Evolutionary conservation across 2,797 vertebrate species (phyloP).

Genomic region (Acanthurus tractus): DNA sequence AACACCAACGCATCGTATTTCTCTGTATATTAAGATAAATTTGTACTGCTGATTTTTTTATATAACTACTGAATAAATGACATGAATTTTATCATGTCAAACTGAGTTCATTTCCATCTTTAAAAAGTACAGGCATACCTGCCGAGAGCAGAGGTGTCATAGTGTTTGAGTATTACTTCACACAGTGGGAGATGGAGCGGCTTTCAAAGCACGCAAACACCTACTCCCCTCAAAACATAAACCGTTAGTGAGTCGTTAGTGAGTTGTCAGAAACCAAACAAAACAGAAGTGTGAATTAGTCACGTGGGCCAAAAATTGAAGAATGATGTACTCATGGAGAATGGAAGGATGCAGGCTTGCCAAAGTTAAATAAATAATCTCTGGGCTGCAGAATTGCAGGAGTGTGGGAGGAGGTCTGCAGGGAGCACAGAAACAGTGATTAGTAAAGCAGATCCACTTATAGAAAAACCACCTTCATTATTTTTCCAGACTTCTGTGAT

Average conservation of each 20-base stretch:
- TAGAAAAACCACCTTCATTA: slow-evolving; percentile 64
- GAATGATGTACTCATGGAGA: slow-evolving; percentile 19
- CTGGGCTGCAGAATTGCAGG: slow-evolving; percentile 51
- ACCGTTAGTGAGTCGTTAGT: background rate
- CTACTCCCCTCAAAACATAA: slow-evolving; percentile 29
- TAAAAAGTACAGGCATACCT: slow-evolving; percentile 8
- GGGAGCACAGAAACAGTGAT: slow-evolving; percentile 71
- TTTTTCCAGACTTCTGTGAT: slow-evolving; percentile 49
- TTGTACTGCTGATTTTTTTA: background rate
- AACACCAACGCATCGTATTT: background rate
- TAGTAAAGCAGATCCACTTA: slow-evolving; percentile 72
- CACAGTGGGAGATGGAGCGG: slow-evolving; percentile 13
- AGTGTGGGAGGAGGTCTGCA: slow-evolving; percentile 74
- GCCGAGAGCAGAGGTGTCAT: background rate
- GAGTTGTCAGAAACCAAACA: slow-evolving; percentile 20
- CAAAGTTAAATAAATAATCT: slow-evolving; percentile 70
- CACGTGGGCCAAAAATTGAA: background rate
- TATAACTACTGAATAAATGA: slow-evolving; percentile 5
- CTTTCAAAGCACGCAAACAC: slow-evolving; percentile 17
- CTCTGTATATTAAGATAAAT: background rate
- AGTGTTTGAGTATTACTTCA: slow-evolving; percentile 25
- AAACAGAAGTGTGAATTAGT: slow-evolving; percentile 27
- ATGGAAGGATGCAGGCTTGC: slow-evolving; percentile 37
- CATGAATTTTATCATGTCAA: slow-evolving; percentile 7
- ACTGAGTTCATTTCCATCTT: background rate